Evolutionary conservation across 2,797 vertebrate species (phyloP), one percentile per base, ranked within the genome.

Genomic region (Galago senegalensis): DNA sequence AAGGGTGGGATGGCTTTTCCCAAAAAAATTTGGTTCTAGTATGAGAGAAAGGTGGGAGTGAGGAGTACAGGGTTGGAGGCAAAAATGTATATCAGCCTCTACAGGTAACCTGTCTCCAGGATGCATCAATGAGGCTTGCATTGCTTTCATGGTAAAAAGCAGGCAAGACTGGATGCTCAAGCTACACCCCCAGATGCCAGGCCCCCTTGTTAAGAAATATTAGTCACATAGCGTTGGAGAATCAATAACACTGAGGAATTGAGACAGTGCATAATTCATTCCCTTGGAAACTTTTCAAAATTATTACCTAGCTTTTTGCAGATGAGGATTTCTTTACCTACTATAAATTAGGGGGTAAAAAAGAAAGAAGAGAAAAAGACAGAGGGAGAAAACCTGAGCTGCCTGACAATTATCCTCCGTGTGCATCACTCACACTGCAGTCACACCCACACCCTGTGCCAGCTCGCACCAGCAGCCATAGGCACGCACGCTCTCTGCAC

Each of bases 231-330:
- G 40, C 27, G 46, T 67, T 87, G 27, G 56, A 76, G 75, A 96
- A 79, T 92, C 94, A 91, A 34, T 87, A 81, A 69, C 53, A 67
- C 9, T 2, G 5, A 89, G 37, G 82, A 94, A 87, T 2, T 58
- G 70, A 96, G 46, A 87, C 10, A 86, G 82, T 56, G 77, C 49
- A 89, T 90, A 96, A 95, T 90, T 89, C 85, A 89, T 87, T 25
- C 93, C 56, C 75, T 93, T 94, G 95, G 95, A 96, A 96, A 93
- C 70, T 96, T 94, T 93, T 97, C 95, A 97, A 91, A 98, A 97
- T 37, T 91, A 97, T 92, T 72, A 84, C 56, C 92, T 96, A 0
- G 0, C 65, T 86, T 60, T 60, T 92, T 94, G 73, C 96, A 95
- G 76, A 77, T 87, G 87, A 97, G 91, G 73, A 89, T 96, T 96